phyloP scores from a whole-genome alignment of 2,888 invertebrate genomes.

The Abrostola triplasia region DNA sequence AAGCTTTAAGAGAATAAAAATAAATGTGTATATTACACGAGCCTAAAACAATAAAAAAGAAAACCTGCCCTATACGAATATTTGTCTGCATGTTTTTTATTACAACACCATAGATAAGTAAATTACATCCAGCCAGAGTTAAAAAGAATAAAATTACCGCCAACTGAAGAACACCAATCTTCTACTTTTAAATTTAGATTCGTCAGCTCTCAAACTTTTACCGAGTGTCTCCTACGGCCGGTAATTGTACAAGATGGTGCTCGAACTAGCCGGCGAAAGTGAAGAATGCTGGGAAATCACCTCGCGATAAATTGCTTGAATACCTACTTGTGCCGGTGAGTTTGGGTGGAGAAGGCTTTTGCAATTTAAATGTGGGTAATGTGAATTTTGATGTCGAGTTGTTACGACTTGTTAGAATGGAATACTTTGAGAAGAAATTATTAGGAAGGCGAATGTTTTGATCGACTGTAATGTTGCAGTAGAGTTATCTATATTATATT shows the following conservation, averaged over 20 bases:
- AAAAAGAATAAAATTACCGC: constrained; percentile 20
- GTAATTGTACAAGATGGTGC: constrained; percentile 62
- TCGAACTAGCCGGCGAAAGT: constrained; percentile 63
- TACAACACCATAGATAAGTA: not conserved
- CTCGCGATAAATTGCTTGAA: constrained; percentile 66
- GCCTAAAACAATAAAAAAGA: not conserved
- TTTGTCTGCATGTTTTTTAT: not conserved
- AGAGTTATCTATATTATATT: no score
- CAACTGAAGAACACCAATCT: constrained; percentile 36
- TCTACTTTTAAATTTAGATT: constrained; percentile 49
- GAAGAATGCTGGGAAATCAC: constrained; percentile 77
- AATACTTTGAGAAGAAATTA: no score
- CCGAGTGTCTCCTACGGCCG: constrained; percentile 43
- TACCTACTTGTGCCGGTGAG: constrained; percentile 37
- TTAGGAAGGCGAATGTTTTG: no score
- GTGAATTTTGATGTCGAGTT: no score
- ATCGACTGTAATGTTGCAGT: no score
- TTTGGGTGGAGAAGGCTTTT: constrained; percentile 37
- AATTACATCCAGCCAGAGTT: constrained; percentile 1
- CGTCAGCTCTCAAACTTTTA: constrained; percentile 46
- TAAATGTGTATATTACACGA: no score
- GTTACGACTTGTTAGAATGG: no score
- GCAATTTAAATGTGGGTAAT: not conserved
- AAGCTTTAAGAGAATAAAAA: no score
- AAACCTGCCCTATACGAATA: not conserved